Percentiles rank a stretch among this genome's conserved stretches.
Conservation (phyloP, 1,140 invertebrate species). For the Macrosteles quadrilineatus region DNA sequence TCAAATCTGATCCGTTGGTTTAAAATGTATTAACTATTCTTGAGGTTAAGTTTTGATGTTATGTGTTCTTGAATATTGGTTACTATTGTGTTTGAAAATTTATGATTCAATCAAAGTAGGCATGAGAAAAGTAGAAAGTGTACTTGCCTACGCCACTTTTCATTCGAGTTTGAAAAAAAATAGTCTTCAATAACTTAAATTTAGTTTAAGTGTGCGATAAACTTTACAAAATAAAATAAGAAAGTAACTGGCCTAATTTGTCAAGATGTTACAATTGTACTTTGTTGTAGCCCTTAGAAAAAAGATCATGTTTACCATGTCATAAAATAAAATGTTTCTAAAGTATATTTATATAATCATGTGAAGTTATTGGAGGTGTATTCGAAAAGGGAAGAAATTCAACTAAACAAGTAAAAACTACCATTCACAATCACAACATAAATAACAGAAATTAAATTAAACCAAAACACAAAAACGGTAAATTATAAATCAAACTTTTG, state of each 20-base stretch:
- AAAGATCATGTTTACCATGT: background rate
- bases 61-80: no score
- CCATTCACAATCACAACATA: background rate
- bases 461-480: background rate
- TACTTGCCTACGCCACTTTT: no score
- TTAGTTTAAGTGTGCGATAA: no score
- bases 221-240: background rate
- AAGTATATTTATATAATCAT: background rate
- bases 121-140: no score
- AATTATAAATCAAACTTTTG: constrained; percentile 3
- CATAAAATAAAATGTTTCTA: background rate
- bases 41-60: no score
- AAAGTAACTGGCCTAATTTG: background rate
- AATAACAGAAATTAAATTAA: background rate
- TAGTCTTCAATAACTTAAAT: no score
- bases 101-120: no score
- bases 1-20: no score
- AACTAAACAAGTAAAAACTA: background rate
- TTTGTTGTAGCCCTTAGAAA: background rate
- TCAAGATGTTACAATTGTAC: background rate
- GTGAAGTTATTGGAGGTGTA: background rate
- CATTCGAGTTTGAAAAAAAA: no score
- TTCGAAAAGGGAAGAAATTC: background rate
- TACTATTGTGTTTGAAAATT: no score
- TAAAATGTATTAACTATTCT: no score